phyloP scores from a whole-genome alignment of 1,140 invertebrate genomes.

The Phenacoccus solenopsis region DNA sequence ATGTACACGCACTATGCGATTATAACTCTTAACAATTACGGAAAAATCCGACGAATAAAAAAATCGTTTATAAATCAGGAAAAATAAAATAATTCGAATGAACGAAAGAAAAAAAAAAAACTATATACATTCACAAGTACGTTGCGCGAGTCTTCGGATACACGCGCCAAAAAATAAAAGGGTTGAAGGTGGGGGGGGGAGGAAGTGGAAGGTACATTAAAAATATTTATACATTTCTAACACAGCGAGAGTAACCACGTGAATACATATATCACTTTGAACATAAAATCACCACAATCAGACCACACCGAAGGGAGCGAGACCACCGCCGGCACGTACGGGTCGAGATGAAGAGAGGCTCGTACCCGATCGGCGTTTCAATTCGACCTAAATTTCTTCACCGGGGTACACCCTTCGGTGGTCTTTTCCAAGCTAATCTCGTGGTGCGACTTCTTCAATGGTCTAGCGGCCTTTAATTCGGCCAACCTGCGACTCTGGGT shows the following conservation, averaged over 20 bases:
- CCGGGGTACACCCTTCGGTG: background rate
- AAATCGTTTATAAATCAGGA: background rate
- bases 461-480: background rate
- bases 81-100: background rate
- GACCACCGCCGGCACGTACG: too few relatives aligned
- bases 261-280: too few relatives aligned
- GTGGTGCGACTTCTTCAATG: background rate
- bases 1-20: too few relatives aligned
- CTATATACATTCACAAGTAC: too few relatives aligned
- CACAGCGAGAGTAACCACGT: background rate
- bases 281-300: too few relatives aligned
- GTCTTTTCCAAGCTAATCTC: background rate
- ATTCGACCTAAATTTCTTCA: slow-evolving; percentile 1
- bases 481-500: background rate
- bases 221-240: background rate
- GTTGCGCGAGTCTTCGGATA: background rate
- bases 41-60: background rate
- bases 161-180: background rate
- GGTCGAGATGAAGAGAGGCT: too few relatives aligned
- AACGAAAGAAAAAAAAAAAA: background rate
- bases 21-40: too few relatives aligned
- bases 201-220: too few relatives aligned
- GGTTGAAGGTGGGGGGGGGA: too few relatives aligned
- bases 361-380: background rate
- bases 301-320: too few relatives aligned